Percentiles rank a stretch among this genome's conserved stretches.
Evolutionary conservation across 1,140 invertebrate genomes (phyloP).

Genomic region (Homalodisca vitripennis): DNA sequence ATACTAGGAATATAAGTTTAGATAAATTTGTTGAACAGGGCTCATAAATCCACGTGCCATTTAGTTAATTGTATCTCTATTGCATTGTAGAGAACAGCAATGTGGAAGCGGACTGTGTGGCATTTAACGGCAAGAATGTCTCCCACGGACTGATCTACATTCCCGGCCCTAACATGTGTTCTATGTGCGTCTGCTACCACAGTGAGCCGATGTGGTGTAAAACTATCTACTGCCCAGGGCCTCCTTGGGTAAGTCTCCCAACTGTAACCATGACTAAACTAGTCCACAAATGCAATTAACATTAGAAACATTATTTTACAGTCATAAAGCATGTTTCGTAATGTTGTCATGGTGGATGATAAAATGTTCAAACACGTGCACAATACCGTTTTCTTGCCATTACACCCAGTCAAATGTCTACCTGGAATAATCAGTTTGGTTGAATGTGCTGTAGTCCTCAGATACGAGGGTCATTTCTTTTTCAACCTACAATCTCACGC

Average conservation of each 20-base stretch:
- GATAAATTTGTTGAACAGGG: too few species aligned
- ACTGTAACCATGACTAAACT: not conserved
- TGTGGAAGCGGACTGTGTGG: slow-evolving; percentile 68
- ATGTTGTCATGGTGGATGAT: not conserved
- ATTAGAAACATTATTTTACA: not conserved
- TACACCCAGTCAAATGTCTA: not conserved
- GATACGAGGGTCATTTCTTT: too few species aligned
- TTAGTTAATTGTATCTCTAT: too few species aligned
- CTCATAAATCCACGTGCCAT: too few species aligned
- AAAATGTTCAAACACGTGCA: not conserved
- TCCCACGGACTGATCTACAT: slow-evolving; percentile 75
- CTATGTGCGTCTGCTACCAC: slow-evolving; percentile 78
- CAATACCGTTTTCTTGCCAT: not conserved
- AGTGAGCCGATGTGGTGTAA: slow-evolving; percentile 80
- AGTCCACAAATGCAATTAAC: not conserved
- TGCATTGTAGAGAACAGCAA: not conserved
- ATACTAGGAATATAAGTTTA: too few species aligned
- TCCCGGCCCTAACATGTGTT: slow-evolving; percentile 79
- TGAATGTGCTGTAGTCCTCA: too few species aligned
- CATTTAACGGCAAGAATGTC: slow-evolving; percentile 71
- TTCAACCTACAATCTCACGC: too few species aligned
- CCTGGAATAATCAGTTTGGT: not conserved
- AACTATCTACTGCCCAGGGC: slow-evolving; percentile 73
- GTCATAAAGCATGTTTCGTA: not conserved
- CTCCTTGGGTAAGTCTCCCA: slow-evolving; percentile 66